Base-by-base conservation (phyloP, 1,140 invertebrate species). In the Atopsyche davidsoni region DNA sequence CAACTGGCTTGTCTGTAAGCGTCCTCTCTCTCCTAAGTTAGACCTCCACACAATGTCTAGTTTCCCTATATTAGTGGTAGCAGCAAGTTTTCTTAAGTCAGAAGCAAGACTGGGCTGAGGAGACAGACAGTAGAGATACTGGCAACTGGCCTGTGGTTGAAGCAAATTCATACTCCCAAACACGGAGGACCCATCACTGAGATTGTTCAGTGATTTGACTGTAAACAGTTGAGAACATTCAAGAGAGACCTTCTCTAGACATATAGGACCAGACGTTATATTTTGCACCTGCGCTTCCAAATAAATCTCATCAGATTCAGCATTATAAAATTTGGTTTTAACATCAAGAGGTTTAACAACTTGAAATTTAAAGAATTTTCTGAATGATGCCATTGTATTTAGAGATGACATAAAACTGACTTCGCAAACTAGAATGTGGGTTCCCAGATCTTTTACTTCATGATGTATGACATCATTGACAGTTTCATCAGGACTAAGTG, bases 331-430 rank as follows among this genome's bases (percentile, higher is more conserved):
- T 66, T 98, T 98, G 2, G 95, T 98, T 73, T 97, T 96, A 0
- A 99, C 93, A 81, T 99, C 95, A 10, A 98, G 73, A 32, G 96
- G 96, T 67, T 98, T 98, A 51, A 95, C 79, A 0, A 98, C 96
- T 81, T 96, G 89, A 73, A 98, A 98, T 75, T 97, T 98, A 67
- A 98, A 99, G 68, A 95, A 97, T 68, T 97, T 98, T 60, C 89
- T 79, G 65, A 96, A 85, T n/a, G 82, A 86, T 53, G 80, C 77
- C 41, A 84, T 72, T 59, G 83, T 80, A 53, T 86, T 84, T 46
- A 77, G 75, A 46, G 81, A 70, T 42, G 81, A 82, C 55, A 80
- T 82, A 65, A 98, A 99, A 55, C 81, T 88, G 2, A 99, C 92
- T 71, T 96, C 92, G 79, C 95, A 98, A 6, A 97, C 91, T 51